Evolutionary conservation across 2,797 vertebrate species (phyloP), one percentile per base, ranked within the genome.

Genomic region (Chromobotia macracanthus): DNA sequence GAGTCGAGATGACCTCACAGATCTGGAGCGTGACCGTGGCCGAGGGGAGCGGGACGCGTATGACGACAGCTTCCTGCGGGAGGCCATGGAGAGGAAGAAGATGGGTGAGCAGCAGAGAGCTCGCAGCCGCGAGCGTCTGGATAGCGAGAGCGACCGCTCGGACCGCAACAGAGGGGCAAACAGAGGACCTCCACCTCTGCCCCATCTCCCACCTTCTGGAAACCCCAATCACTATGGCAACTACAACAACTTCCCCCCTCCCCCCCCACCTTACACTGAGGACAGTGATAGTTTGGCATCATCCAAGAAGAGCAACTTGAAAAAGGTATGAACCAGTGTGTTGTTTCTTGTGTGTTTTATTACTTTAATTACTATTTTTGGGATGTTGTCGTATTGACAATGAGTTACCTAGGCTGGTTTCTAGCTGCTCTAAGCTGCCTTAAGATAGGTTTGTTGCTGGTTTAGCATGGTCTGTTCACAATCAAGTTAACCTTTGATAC

Each of bases 1-100:
- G 44, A 97, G 96, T 80, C 93, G 95, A 0, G 96, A 97, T 0
- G 96, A 97, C 68, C 86, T 96, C 76, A 91, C 90, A 84, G 91
- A 93, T n/a, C 70, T 94, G 74, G 94, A 93, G 51, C 90, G 86
- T 13, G 85, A 86, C 6, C 89, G 83, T 0, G 88, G 76, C 0
- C 67, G 80, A 25, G 85, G 83, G 28, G 64, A 88, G 35, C 85
- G 87, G 0, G 87, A 89, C 0, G 90, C 91, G 0, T 96, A 96
- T 0, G 95, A 96, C 1, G 94, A 95, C 80, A 83, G 87, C 55
- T 89, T 96, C 68, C 84, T 97, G 73, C 90, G 94, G 75, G 95
- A 96, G 74, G 95, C 94, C 19, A 87, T 97, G 91, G 92, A 93
- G 83, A 93, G 81, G 88, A 97, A 94, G 90, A 94, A 86, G 82